Conservation (phyloP, 2,113 vertebrate genomes). For the Xiphias gladius region DNA sequence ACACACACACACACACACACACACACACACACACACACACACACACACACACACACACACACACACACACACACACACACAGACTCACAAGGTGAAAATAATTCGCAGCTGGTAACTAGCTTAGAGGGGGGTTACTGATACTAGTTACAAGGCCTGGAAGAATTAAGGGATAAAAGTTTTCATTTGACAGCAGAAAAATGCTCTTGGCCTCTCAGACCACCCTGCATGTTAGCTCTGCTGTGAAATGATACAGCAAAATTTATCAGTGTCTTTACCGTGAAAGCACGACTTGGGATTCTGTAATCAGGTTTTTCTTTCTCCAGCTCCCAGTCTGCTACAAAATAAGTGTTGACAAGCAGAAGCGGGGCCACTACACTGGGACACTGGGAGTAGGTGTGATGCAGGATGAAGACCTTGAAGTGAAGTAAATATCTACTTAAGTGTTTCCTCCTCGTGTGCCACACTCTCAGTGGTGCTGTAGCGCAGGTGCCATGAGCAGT, state of each 20-base stretch:
- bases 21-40: too few relatives aligned
- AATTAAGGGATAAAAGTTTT: slow-evolving; percentile 59
- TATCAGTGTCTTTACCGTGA: slow-evolving; percentile 22
- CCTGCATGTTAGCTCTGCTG: slow-evolving; percentile 33
- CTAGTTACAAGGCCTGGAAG: slow-evolving; percentile 48
- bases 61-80: too few relatives aligned
- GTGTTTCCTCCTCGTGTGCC: slow-evolving; percentile 35
- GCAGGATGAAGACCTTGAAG: slow-evolving; percentile 54
- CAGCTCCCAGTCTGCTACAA: slow-evolving; percentile 22
- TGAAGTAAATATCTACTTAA: slow-evolving; percentile 60
- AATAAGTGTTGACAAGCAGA: slow-evolving; percentile 49
- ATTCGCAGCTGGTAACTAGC: slow-evolving; percentile 27
- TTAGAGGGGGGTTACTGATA: slow-evolving; percentile 36
- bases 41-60: too few relatives aligned
- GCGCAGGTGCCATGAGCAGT: slow-evolving; percentile 51
- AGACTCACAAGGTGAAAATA: too few relatives aligned
- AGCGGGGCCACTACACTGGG: slow-evolving; percentile 19
- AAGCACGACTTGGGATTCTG: slow-evolving; percentile 18
- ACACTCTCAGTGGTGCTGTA: slow-evolving; percentile 23
- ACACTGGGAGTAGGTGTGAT: slow-evolving; percentile 22
- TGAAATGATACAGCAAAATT: slow-evolving; percentile 45
- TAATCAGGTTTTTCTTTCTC: slow-evolving; percentile 32
- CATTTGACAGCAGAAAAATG: slow-evolving; percentile 51
- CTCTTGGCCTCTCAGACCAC: slow-evolving; percentile 24
- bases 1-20: too few relatives aligned